A percentile compares a stretch with the other conserved stretches of the same genome.
Conservation (phyloP, 1,140 invertebrate species). For the Atta cephalotes region DNA sequence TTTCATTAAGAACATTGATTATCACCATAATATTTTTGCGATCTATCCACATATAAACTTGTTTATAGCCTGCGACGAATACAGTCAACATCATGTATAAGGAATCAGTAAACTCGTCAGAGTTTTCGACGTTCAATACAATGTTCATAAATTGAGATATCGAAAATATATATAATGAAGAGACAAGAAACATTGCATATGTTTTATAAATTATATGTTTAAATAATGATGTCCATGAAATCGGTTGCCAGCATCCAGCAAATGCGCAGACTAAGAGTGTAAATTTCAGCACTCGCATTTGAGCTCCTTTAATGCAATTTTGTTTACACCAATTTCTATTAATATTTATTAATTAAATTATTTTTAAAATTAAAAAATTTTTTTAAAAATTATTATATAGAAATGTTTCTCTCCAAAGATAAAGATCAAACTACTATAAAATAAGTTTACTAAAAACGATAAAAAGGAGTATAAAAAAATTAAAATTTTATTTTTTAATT, state of each 20-base stretch:
- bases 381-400: background rate
- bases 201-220: conserved; percentile 48
- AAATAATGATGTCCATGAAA: conserved; percentile 36
- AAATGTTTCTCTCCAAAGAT: background rate
- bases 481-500: background rate
- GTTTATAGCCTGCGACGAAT: conserved; percentile 58
- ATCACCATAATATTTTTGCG: conserved; percentile 56
- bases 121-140: conserved; percentile 44
- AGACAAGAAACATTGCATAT: conserved; percentile 1
- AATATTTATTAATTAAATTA: conserved; percentile 34
- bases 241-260: conserved; percentile 46
- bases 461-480: background rate
- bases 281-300: conserved; percentile 40
- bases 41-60: conserved; percentile 52
- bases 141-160: conserved; percentile 64
- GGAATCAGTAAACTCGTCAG: conserved; percentile 65
- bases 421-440: background rate
- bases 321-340: background rate
- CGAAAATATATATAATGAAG: background rate
- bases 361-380: background rate
- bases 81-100: conserved; percentile 35
- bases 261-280: conserved; percentile 39
- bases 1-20: conserved; percentile 19
- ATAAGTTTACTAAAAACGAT: background rate
- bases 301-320: background rate